phyloP scores from a whole-genome alignment of 2,113 vertebrate species.

The Phaethornis superciliosus region DNA sequence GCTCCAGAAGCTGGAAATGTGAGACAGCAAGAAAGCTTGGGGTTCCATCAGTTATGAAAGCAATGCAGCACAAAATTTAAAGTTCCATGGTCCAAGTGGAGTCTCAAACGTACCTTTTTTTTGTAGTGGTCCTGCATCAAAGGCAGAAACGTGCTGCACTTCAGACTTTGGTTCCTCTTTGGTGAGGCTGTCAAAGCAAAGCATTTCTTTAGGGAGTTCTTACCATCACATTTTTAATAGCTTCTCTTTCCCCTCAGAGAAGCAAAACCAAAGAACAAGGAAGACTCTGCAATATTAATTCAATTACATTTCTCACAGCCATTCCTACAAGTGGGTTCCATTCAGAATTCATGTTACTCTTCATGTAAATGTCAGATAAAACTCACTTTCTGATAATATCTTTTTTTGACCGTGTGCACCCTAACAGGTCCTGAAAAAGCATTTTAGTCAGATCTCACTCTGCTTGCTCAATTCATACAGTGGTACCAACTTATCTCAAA shows the following conservation, averaged over 20 bases:
- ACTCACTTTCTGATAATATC: background rate
- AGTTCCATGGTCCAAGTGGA: background rate
- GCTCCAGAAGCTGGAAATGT: background rate
- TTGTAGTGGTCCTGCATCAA: background rate
- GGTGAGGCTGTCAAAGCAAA: background rate
- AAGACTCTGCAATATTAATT: background rate
- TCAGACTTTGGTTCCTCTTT: accelerated
- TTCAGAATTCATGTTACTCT: background rate
- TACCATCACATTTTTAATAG: background rate
- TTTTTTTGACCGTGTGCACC: background rate
- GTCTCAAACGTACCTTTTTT: accelerated
- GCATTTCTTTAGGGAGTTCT: background rate
- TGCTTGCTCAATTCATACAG: accelerated
- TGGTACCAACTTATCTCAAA: background rate
- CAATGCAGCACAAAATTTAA: background rate
- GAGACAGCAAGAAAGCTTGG: background rate
- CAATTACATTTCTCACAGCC: background rate
- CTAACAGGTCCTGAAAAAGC: background rate
- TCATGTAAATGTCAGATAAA: background rate
- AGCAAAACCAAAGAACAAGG: background rate
- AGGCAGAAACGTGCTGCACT: background rate
- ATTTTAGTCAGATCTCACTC: background rate
- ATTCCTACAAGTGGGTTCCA: background rate
- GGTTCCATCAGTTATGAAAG: background rate
- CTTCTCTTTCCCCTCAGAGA: background rate